Evolutionary conservation across 2,797 vertebrate species (phyloP).

Genomic region (Sarcoramphus papa): DNA sequence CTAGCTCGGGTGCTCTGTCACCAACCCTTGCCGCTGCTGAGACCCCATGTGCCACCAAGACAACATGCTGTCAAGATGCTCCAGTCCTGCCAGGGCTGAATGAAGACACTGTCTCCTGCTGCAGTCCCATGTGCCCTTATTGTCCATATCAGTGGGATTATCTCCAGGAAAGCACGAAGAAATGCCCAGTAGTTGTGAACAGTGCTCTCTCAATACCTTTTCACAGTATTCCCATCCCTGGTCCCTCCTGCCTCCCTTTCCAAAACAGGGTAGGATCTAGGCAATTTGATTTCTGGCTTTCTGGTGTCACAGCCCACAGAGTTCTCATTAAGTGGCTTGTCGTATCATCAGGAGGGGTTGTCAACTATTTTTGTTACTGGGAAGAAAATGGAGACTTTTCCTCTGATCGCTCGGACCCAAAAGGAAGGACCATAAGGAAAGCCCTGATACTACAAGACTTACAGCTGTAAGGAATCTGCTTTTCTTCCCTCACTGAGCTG

Average conservation of each 20-base stretch:
- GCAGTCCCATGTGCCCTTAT: background rate
- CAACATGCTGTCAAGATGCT: background rate
- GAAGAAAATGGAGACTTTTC: background rate
- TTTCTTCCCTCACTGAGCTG: background rate
- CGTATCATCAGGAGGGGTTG: background rate
- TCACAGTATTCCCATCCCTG: background rate
- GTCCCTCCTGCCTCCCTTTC: background rate
- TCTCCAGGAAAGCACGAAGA: background rate
- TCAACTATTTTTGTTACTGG: background rate
- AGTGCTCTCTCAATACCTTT: background rate
- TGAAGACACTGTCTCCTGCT: background rate
- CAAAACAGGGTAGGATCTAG: background rate
- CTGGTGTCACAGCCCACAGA: background rate
- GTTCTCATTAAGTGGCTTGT: background rate
- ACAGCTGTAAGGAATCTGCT: background rate
- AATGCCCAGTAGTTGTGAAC: background rate
- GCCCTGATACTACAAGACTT: too few species aligned
- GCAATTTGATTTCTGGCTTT: background rate
- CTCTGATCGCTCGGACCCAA: background rate
- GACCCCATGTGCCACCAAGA: background rate
- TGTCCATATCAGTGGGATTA: background rate
- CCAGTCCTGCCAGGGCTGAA: background rate
- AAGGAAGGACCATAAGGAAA: background rate
- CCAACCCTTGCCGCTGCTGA: fast-evolving
- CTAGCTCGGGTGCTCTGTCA: background rate